Percentiles rank a stretch among this genome's conserved stretches.
phyloP scores from a whole-genome alignment of 2,888 invertebrate genomes.

The Halictus quadricinctus region DNA sequence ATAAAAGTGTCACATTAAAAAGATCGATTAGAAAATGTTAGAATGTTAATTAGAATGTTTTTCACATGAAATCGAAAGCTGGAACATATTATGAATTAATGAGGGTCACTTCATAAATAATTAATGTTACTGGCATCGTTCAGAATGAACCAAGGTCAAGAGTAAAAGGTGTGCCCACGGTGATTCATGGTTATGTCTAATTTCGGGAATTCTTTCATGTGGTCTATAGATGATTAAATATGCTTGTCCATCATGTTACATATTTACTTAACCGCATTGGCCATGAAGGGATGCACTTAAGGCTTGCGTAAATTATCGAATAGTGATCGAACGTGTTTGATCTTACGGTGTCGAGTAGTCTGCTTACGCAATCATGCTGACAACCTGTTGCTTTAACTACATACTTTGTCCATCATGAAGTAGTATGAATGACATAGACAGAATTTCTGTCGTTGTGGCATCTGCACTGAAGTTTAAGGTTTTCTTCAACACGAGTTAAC shows the following conservation, averaged over 20 bases:
- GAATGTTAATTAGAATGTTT: neutral
- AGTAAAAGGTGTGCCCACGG: neutral
- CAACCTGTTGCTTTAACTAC: neutral
- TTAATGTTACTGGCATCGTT: neutral
- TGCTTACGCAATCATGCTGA: neutral
- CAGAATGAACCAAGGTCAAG: neutral
- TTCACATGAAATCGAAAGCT: neutral
- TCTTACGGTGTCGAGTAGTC: neutral
- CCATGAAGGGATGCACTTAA: neutral
- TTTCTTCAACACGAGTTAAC: neutral
- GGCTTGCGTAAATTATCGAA: neutral
- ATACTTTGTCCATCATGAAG: neutral
- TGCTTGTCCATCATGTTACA: neutral
- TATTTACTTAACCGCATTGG: conserved; percentile 9
- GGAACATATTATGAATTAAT: neutral
- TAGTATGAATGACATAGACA: neutral
- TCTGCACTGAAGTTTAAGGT: neutral
- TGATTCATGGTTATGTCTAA: neutral
- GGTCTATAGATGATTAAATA: neutral
- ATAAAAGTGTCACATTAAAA: neutral
- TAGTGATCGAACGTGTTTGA: neutral
- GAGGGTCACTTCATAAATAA: neutral
- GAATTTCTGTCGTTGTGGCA: neutral
- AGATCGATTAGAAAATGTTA: neutral
- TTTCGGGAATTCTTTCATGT: neutral